Conservation (phyloP, 1,140 invertebrate genomes). For the Brachionus plicatilis region DNA sequence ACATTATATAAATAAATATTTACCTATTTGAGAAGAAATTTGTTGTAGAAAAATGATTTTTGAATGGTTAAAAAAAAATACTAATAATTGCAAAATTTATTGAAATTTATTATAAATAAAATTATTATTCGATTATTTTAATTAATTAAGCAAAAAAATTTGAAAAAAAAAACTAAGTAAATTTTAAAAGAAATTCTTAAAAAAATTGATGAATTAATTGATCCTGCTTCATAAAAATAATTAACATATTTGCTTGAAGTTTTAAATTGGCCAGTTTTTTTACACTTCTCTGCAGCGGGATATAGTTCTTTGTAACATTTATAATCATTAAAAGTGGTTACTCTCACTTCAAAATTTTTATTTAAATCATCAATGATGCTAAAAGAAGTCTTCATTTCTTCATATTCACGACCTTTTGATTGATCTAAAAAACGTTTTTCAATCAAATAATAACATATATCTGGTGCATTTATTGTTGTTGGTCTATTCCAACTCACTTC, state of each 20-base stretch:
- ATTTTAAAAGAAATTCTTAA: background rate
- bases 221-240: background rate
- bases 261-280: background rate
- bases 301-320: background rate
- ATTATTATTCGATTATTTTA: background rate
- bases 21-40: too few relatives aligned
- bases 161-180: background rate
- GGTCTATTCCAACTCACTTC: background rate
- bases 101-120: background rate
- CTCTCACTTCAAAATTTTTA: background rate
- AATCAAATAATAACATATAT: slow-evolving; percentile 29
- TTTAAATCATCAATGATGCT: background rate
- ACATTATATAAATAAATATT: too few relatives aligned
- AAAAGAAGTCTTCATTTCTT: background rate
- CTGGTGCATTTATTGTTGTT: background rate
- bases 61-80: too few relatives aligned
- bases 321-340: slow-evolving; percentile 6
- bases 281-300: background rate
- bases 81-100: too few relatives aligned
- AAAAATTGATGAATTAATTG: background rate
- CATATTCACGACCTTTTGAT: background rate
- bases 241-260: background rate
- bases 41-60: too few relatives aligned
- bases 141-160: background rate
- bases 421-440: background rate